Conservation (phyloP, 1,140 invertebrate species). For the Drosophila watanabei region DNA sequence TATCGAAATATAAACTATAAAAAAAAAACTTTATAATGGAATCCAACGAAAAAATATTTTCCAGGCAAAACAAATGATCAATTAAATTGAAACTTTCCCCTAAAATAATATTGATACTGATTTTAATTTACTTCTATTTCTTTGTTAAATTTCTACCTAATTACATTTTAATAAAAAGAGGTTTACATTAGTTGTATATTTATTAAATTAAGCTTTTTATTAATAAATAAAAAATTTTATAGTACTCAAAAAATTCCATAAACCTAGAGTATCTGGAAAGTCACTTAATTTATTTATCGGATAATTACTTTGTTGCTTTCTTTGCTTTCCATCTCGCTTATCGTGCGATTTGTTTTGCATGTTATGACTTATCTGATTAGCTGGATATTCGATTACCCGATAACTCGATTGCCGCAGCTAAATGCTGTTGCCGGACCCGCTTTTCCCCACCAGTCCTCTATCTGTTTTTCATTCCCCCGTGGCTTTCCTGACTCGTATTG, state of each 20-base stretch:
- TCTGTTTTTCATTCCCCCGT: neutral
- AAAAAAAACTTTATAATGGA: no score
- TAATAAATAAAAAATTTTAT: neutral
- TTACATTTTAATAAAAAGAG: neutral
- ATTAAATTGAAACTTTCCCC: no score
- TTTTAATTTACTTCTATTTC: no score
- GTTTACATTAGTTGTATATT: neutral
- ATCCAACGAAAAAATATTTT: neutral
- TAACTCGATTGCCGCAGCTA: constrained; percentile 54
- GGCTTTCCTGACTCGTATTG: neutral
- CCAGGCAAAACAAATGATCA: no score
- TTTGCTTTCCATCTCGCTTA: constrained; percentile 48
- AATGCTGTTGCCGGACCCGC: constrained; percentile 20
- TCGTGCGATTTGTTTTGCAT: constrained; percentile 78
- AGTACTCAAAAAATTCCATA: neutral
- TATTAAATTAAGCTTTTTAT: neutral
- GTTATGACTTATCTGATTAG: constrained; percentile 77
- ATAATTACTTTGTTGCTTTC: neutral
- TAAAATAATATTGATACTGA: no score
- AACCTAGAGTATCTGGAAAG: neutral
- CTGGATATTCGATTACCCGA: constrained; percentile 46
- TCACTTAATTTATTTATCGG: neutral
- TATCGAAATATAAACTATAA: no score
- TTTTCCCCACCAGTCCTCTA: constrained; percentile 2
- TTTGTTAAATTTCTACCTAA: no score